Evolutionary conservation across 2,888 invertebrate genomes (phyloP), one percentile per base, ranked within the genome.

Genomic region (Scrobipalpa costella): DNA sequence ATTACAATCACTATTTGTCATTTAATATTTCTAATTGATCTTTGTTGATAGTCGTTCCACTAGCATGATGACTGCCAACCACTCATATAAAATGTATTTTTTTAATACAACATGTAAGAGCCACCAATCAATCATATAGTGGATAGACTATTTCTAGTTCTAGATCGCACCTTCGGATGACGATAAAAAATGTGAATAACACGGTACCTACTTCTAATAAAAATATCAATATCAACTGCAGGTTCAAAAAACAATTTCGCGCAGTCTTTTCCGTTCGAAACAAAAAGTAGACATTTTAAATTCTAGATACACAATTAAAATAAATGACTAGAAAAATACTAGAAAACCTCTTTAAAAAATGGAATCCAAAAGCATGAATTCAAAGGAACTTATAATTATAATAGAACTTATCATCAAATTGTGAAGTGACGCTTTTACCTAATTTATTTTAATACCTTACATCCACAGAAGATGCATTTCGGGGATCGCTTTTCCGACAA

Each of bases 111-210:
- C n/a, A n/a, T n/a, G n/a, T n/a, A n/a, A n/a, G n/a, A n/a, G n/a
- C n/a, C n/a, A n/a, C n/a, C n/a, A n/a, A n/a, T n/a, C n/a, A n/a
- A n/a, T n/a, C n/a, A n/a, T n/a, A n/a, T n/a, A n/a, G n/a, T n/a
- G n/a, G n/a, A n/a, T n/a, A n/a, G n/a, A 44, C 44, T 44, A 40
- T 44, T n/a, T 7, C n/a, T 44, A 15, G 5, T 44, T 44, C n/a
- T n/a, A 44, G 44, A 44, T 44, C 44, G 44, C 44, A 44, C 44
- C 44, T n/a, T 15, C n/a, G n/a, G 44, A 44, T 44, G 44, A 44
- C 15, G 15, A 15, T 15, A 15, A 9, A 15, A 44, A n/a, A 13
- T 40, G 44, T n/a, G 44, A 44, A 44, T 44, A 44, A 44, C 44
- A 44, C 13, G 3, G 40, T 40, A 40, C 44, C 44, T 44, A 44